A percentile compares a stretch with the other conserved stretches of the same genome.
Evolutionary conservation across 2,113 vertebrate genomes (phyloP).

Genomic region (Anolis carolinensis): DNA sequence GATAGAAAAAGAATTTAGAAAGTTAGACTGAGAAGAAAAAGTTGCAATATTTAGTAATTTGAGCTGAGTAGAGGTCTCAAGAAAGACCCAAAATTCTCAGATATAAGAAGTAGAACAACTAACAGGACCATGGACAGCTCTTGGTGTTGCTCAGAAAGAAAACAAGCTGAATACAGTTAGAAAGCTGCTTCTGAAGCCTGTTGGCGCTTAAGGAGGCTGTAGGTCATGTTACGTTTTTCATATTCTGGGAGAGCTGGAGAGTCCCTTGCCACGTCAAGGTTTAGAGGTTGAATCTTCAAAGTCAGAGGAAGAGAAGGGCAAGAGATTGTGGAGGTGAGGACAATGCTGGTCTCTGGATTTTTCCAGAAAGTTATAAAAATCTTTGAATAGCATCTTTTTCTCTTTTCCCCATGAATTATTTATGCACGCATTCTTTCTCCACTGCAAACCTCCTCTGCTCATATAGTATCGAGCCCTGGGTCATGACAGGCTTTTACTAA

Average conservation of each 20-base stretch:
- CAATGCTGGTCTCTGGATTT: not conserved
- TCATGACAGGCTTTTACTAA: not conserved
- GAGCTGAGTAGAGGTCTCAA: not conserved
- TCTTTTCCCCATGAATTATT: not conserved
- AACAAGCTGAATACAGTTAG: not conserved
- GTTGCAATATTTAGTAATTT: not conserved
- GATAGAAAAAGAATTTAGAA: too few relatives aligned
- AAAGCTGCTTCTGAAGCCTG: not conserved
- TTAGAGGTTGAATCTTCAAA: not conserved
- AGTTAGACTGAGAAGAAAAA: not conserved
- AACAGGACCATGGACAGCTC: conserved; percentile 1
- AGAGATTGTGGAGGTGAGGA: not conserved
- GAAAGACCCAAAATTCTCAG: not conserved
- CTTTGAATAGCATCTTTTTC: not conserved
- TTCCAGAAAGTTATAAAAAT: not conserved
- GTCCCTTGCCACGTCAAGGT: not conserved
- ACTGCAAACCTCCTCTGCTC: not conserved
- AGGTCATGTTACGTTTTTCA: not conserved
- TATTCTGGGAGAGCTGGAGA: too few relatives aligned
- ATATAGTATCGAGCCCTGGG: not conserved
- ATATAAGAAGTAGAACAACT: not conserved
- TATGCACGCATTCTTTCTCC: not conserved
- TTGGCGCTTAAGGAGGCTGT: not conserved
- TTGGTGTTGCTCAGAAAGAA: not conserved
- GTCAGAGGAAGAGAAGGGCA: not conserved